Evolutionary conservation across 2,113 vertebrate species (phyloP).

Genomic region (Anseranas semipalmata): DNA sequence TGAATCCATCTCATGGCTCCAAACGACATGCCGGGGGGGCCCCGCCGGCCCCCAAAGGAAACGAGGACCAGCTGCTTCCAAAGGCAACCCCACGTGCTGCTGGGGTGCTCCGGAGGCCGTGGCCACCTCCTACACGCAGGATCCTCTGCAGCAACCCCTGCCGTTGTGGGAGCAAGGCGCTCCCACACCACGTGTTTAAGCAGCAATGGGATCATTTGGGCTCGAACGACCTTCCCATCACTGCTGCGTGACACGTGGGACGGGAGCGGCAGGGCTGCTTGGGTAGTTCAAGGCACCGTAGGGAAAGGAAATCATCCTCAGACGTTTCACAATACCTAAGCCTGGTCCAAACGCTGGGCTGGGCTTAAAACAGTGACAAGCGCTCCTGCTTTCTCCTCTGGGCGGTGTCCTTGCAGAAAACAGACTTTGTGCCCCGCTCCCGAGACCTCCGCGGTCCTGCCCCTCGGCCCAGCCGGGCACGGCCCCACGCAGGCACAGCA

Average conservation of each 20-base stretch:
- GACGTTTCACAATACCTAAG: not conserved
- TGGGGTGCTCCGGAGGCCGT: not conserved
- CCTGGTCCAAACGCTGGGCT: rapidly evolving
- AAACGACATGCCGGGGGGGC: rapidly evolving
- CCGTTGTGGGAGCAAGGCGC: not conserved
- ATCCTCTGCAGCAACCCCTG: not conserved
- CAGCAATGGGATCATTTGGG: not conserved
- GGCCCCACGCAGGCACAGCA: too few species aligned
- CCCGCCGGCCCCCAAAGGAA: not conserved
- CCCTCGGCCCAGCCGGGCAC: too few species aligned
- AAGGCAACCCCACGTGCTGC: not conserved
- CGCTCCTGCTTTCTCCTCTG: not conserved
- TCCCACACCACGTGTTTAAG: not conserved
- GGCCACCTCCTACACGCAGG: not conserved
- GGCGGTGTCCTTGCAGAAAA: not conserved
- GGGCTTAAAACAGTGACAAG: not conserved
- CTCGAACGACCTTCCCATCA: not conserved
- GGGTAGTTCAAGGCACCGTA: too few species aligned
- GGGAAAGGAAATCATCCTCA: not conserved
- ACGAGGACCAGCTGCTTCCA: not conserved
- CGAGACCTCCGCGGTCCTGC: too few species aligned
- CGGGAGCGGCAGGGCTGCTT: not conserved
- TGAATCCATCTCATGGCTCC: not conserved
- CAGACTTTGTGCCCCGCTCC: not conserved
- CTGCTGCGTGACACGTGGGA: rapidly evolving